Percentiles rank a stretch among this genome's conserved stretches.
Conservation (phyloP, 2,113 vertebrate species). For the Cheirogaleus medius region DNA sequence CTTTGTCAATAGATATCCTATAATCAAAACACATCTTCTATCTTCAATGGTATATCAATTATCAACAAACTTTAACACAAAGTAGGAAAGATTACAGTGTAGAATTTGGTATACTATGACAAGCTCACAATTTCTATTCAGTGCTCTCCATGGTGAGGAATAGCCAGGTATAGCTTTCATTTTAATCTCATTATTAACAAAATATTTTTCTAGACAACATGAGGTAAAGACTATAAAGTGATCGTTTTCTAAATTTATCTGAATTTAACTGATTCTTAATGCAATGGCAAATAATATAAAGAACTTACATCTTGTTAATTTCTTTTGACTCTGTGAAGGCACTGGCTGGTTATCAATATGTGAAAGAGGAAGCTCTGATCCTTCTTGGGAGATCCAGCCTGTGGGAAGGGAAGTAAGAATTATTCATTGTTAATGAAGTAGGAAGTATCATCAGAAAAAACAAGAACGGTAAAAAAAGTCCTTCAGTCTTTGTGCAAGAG, state of each 20-base stretch:
- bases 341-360: constrained; percentile 71
- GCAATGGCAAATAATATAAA: neutral
- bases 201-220: neutral
- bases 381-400: constrained; percentile 86
- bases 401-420: neutral
- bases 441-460: constrained; percentile 16
- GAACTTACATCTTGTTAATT: constrained; percentile 81
- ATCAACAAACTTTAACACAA: neutral
- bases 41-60: neutral
- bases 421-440: constrained; percentile 21
- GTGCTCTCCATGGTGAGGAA: neutral
- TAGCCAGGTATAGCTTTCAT: neutral
- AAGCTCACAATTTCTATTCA: neutral
- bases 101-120: neutral
- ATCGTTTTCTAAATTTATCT: constrained; percentile 30
- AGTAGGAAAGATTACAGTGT: neutral
- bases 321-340: constrained; percentile 78
- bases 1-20: neutral
- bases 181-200: neutral
- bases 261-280: neutral
- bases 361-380: constrained; percentile 67
- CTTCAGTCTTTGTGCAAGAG: neutral
- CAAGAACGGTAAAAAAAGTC: constrained; percentile 4
- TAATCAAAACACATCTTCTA: neutral
- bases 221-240: neutral